Evolutionary conservation across 2,797 vertebrate genomes (phyloP), one percentile per base, ranked within the genome.

Genomic region (Falco novaeseelandiae): DNA sequence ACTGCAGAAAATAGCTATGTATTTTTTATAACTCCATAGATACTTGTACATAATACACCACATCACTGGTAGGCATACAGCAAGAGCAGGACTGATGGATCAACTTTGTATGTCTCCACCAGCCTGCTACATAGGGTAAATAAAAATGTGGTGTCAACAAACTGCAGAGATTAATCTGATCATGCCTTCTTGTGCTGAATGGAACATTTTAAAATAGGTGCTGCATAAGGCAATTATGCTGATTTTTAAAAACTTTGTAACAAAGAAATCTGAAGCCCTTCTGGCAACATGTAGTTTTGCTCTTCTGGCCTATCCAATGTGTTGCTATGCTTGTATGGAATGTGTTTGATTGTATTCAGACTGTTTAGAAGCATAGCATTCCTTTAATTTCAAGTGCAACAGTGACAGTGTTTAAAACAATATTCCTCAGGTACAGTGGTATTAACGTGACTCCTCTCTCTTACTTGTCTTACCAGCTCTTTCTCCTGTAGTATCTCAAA

Each of bases 141-240:
- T 95, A 95, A 97, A 97, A 96, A 96, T 90, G 89, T 40, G 22
- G 21, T 76, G 91, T 92, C 94, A 95, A 80, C 94, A 95, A 96
- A 92, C 71, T 92, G 36, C 92, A 89, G 81, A 89, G 84, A 95
- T 95, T 94, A 93, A 97, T 96, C 93, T 95, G 81, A 89, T 96
- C 92, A 87, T 49, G 5, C 78, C 93, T 85, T 96, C 89, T 97
- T 57, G 88, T 95, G 78, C 96, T 88, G 96, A 96, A 74, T 65
- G 94, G 92, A 97, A 97, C 85, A 66, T 94, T 95, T 97, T 83
- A 94, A 97, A 96, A 94, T 93, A 96, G 95, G 94, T 92, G 54
- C 92, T 95, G 93, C 90, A 94, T 91, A 97, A 95, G 92, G 92
- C 90, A 97, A 94, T 97, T 98, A 97, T 86, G 89, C 94, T 95